Evolutionary conservation across 2,113 vertebrate genomes (phyloP).

Genomic region (Irena cyanogastra): DNA sequence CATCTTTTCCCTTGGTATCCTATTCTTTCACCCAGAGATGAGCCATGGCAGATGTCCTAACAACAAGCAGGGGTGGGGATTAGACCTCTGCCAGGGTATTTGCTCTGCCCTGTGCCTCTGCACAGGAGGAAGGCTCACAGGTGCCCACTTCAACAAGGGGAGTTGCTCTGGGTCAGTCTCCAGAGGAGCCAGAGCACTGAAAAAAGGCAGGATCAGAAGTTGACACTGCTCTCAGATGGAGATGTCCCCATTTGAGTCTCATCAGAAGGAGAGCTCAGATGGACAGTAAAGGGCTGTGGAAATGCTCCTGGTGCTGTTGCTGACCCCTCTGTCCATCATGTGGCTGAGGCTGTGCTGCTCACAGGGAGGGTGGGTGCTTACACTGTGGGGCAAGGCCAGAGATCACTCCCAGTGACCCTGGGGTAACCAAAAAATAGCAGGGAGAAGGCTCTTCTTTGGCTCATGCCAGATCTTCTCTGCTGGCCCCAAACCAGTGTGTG

Average conservation of each 20-base stretch:
- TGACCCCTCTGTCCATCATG: neutral
- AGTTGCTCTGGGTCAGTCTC: neutral
- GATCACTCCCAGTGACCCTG: neutral
- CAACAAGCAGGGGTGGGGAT: neutral
- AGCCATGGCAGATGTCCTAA: neutral
- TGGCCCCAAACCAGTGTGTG: neutral
- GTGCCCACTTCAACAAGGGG: neutral
- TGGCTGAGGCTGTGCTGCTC: neutral
- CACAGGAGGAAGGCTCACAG: neutral
- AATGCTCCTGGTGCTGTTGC: neutral
- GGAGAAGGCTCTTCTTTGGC: neutral
- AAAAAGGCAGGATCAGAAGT: neutral
- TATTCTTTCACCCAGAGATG: neutral
- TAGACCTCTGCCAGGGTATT: neutral
- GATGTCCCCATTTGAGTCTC: neutral
- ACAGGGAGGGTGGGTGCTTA: neutral
- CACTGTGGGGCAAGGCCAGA: neutral
- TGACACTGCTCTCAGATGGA: neutral
- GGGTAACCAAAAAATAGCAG: neutral
- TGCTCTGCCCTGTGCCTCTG: neutral
- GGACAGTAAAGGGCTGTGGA: neutral
- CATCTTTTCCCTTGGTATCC: neutral
- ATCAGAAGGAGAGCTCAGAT: neutral
- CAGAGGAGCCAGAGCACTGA: neutral
- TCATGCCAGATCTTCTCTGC: neutral